Evolutionary conservation across 2,888 invertebrate genomes (phyloP).

Genomic region (Acanthococcus lagerstroemiae): DNA sequence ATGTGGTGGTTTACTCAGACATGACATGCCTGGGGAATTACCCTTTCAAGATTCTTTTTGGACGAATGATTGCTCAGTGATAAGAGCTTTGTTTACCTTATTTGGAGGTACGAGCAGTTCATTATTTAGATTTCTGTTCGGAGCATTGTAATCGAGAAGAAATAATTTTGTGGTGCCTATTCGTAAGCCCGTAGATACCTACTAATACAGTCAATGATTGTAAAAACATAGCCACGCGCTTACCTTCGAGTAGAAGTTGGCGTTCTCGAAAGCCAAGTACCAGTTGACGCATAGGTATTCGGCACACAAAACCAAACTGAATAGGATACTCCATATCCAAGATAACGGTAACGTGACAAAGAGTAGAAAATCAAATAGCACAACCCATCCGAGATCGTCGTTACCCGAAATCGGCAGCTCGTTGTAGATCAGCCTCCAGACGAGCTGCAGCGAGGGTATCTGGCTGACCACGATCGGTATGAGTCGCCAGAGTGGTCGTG

Average conservation of each 20-base stretch:
- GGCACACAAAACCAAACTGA: slow-evolving; percentile 23
- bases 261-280: slow-evolving; percentile 7
- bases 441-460: slow-evolving; percentile 52
- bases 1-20: too few species aligned
- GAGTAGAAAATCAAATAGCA: slow-evolving; percentile 60
- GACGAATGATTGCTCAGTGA: too few species aligned
- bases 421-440: slow-evolving; percentile 53
- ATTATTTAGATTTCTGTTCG: too few species aligned
- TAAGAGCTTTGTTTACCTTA: too few species aligned
- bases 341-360: slow-evolving; percentile 64
- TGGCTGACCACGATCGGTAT: slow-evolving; percentile 58
- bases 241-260: slow-evolving; percentile 12
- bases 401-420: slow-evolving; percentile 50
- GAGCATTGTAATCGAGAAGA: too few species aligned
- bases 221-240: background rate
- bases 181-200: too few species aligned
- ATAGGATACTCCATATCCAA: slow-evolving; percentile 39
- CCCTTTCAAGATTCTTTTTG: too few species aligned
- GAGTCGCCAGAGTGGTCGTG: slow-evolving; percentile 45
- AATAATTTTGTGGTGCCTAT: too few species aligned
- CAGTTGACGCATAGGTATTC: slow-evolving; percentile 8
- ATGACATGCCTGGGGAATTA: too few species aligned
- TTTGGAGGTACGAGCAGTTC: too few species aligned
- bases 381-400: slow-evolving; percentile 60
- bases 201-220: background rate